Percentiles rank a stretch among this genome's conserved stretches.
phyloP scores from a whole-genome alignment of 2,113 vertebrate species.

The Mus spicilegus region DNA sequence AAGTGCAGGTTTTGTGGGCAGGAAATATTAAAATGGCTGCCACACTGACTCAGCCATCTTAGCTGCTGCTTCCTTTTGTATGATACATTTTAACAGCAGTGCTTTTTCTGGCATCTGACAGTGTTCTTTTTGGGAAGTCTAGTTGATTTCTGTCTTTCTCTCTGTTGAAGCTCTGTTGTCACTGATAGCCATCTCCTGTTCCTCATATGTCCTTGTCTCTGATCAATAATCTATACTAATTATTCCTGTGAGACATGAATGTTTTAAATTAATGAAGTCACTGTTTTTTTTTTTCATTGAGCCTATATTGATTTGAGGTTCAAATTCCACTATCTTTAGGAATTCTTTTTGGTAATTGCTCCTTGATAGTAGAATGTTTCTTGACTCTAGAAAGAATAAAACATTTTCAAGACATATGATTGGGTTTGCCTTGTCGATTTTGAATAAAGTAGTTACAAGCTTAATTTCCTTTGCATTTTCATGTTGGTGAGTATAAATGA shows the following conservation, averaged over 20 bases:
- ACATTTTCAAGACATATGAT: not conserved
- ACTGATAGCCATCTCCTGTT: not conserved
- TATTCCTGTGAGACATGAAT: conserved; percentile 19
- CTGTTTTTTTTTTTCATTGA: not conserved
- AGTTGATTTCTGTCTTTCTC: conserved; percentile 33
- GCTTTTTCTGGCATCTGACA: conserved; percentile 33
- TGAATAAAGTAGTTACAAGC: not conserved
- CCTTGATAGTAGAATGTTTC: conserved; percentile 5
- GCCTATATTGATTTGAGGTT: not conserved
- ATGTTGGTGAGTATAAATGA: not conserved
- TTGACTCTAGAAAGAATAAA: not conserved
- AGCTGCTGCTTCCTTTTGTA: not conserved
- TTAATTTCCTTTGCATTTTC: conserved; percentile 15
- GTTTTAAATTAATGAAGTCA: conserved; percentile 19
- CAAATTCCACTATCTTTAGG: not conserved
- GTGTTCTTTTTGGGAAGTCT: conserved; percentile 35
- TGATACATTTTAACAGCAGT: not conserved
- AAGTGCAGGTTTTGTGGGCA: not conserved
- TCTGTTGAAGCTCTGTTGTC: not conserved
- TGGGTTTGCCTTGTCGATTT: not conserved
- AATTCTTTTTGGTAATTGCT: not conserved
- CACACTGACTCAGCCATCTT: not conserved
- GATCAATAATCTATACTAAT: conserved; percentile 34
- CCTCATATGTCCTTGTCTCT: conserved; percentile 6
- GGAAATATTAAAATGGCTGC: not conserved